Conservation (phyloP, 2,888 invertebrate species). For the Drosophila colorata region DNA sequence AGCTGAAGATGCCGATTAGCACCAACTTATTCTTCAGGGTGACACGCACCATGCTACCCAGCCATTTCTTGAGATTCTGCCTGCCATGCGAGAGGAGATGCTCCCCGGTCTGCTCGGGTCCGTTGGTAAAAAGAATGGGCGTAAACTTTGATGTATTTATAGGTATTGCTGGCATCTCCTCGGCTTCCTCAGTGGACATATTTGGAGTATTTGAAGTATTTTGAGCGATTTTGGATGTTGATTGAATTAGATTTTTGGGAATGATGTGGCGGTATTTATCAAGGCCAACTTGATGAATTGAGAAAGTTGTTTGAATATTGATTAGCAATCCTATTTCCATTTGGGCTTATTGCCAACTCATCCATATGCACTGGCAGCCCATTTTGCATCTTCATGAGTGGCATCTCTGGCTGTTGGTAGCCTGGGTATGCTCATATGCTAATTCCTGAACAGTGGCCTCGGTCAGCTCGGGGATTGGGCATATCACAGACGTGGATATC, state of each 20-base stretch:
- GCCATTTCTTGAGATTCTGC: conserved; percentile 38
- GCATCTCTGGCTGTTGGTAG: not conserved
- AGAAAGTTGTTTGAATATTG: not conserved
- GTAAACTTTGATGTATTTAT: conserved; percentile 8
- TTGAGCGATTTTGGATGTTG: not conserved
- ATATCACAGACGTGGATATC: conserved; percentile 50
- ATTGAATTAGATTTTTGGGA: not conserved
- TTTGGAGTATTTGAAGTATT: not conserved
- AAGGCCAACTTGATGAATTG: not conserved
- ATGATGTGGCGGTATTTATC: not conserved
- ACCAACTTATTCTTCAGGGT: conserved; percentile 34
- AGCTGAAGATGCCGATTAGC: conserved; percentile 54
- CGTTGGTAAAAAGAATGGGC: conserved; percentile 31
- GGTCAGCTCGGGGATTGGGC: conserved; percentile 47
- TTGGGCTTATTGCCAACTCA: not conserved
- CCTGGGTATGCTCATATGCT: conserved; percentile 37
- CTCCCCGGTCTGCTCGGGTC: not conserved
- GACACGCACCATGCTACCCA: conserved; percentile 47
- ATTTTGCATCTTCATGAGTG: conserved; percentile 11
- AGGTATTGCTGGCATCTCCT: not conserved
- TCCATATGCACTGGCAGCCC: not conserved
- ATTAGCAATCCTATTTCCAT: too few relatives aligned
- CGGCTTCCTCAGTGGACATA: conserved; percentile 11
- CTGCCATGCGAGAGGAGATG: conserved; percentile 14
- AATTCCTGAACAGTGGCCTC: conserved; percentile 39